phyloP scores from a whole-genome alignment of 2,888 invertebrate species.

The Cryptus viduatorius region DNA sequence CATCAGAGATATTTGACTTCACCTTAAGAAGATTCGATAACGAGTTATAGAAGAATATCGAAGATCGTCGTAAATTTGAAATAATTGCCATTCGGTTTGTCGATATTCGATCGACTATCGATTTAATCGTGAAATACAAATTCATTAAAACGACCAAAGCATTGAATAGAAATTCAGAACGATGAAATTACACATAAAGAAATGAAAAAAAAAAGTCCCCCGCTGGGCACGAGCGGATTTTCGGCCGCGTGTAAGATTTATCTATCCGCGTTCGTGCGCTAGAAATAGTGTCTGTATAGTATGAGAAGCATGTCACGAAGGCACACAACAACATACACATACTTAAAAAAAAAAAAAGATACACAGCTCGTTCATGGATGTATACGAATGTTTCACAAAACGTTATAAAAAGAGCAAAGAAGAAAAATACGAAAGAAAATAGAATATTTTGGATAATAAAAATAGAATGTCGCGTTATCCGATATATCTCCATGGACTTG shows the following conservation, averaged over 20 bases:
- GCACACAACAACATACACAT: slow-evolving; percentile 32
- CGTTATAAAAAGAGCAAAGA: slow-evolving; percentile 15
- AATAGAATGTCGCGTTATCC: slow-evolving; percentile 52
- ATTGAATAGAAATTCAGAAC: no score
- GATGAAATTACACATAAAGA: not conserved
- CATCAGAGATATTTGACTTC: not conserved
- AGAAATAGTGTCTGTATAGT: slow-evolving; percentile 20
- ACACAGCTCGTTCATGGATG: slow-evolving; percentile 64
- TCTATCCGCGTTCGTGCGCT: not conserved
- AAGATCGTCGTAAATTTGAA: no score
- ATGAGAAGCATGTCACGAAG: slow-evolving; percentile 47
- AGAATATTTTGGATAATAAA: slow-evolving; percentile 11
- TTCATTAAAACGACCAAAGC: no score
- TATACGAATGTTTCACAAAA: slow-evolving; percentile 47
- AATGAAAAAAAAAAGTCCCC: not conserved
- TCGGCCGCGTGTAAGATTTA: not conserved
- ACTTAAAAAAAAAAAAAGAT: slow-evolving; percentile 16
- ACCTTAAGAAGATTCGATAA: not conserved
- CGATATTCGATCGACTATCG: no score
- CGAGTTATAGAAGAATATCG: no score
- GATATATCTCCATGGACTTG: slow-evolving; percentile 71
- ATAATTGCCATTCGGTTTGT: no score
- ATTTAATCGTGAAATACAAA: no score
- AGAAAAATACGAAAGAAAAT: no score
- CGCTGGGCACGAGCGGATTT: not conserved